Evolutionary conservation across 2,797 vertebrate genomes (phyloP).

Genomic region (Anguilla marmorata): DNA sequence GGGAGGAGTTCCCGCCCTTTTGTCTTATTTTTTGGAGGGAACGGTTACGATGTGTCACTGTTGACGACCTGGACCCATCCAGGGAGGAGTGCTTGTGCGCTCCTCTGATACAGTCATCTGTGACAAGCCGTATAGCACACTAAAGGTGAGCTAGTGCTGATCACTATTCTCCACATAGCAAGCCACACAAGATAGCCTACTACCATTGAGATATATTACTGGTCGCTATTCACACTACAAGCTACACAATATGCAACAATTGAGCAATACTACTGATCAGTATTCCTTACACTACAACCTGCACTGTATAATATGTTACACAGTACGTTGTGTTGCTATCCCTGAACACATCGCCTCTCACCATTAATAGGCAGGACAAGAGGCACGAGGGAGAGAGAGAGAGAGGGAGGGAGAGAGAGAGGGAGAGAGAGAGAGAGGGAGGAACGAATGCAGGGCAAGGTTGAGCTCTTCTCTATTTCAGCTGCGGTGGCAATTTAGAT

Average conservation of each 20-base stretch:
- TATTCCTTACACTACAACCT: background rate
- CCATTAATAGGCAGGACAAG: background rate
- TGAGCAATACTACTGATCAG: too few relatives aligned
- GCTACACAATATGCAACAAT: too few relatives aligned
- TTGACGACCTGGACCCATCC: too few relatives aligned
- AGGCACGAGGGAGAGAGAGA: background rate
- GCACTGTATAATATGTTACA: background rate
- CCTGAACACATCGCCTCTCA: background rate
- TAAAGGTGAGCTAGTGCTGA: background rate
- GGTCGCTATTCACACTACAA: too few relatives aligned
- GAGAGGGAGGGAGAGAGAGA: background rate
- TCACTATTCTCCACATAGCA: background rate
- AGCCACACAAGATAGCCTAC: background rate
- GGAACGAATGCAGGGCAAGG: background rate
- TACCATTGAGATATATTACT: background rate
- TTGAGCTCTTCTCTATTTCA: background rate
- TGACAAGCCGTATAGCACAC: too few relatives aligned
- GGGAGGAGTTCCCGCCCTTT: too few relatives aligned
- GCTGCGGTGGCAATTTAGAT: background rate
- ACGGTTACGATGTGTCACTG: too few relatives aligned
- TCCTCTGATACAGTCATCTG: too few relatives aligned
- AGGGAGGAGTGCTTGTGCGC: too few relatives aligned
- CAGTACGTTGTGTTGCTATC: background rate
- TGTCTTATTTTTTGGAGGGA: background rate
- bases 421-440: background rate